A percentile compares a stretch with the other conserved stretches of the same genome.
phyloP scores from a whole-genome alignment of 2,113 vertebrate genomes.

The Sciurus niger region DNA sequence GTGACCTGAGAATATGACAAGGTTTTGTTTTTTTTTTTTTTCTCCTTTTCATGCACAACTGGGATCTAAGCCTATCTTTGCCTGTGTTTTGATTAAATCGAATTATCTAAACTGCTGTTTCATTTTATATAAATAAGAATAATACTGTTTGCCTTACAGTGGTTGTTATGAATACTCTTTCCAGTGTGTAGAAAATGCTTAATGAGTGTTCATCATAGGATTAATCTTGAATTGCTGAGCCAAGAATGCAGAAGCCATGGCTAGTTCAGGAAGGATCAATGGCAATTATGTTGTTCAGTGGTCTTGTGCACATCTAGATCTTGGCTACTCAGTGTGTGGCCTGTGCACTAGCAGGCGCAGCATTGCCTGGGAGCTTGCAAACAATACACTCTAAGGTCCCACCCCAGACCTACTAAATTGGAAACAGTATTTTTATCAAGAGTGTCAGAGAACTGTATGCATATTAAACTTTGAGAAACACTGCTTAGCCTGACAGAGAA shows the following conservation, averaged over 20 bases:
- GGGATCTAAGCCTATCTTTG: not conserved
- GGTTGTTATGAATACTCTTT: not conserved
- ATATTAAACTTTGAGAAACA: slow-evolving; percentile 21
- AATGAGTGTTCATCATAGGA: slow-evolving; percentile 4
- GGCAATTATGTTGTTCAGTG: not conserved
- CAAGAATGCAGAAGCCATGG: not conserved
- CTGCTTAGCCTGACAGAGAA: not conserved
- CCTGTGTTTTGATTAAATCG: not conserved
- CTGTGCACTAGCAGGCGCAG: not conserved
- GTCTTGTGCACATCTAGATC: not conserved
- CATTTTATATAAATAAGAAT: not conserved
- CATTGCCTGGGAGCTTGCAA: not conserved
- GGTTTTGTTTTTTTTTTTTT: not conserved
- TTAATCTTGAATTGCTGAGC: not conserved
- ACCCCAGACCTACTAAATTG: not conserved
- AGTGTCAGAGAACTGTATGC: not conserved
- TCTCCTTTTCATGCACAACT: not conserved
- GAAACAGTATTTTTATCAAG: slow-evolving; percentile 36
- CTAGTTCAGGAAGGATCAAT: not conserved
- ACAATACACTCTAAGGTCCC: not conserved
- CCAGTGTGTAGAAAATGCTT: not conserved
- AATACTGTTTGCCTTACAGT: not conserved
- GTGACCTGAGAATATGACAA: not conserved
- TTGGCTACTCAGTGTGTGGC: not conserved
- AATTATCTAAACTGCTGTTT: slow-evolving; percentile 5